These are phyloP conservation scores for Syrrhaptes paradoxus DNA, from an alignment of 2,113 vertebrate species.

Conservation along the genomic window DNA sequence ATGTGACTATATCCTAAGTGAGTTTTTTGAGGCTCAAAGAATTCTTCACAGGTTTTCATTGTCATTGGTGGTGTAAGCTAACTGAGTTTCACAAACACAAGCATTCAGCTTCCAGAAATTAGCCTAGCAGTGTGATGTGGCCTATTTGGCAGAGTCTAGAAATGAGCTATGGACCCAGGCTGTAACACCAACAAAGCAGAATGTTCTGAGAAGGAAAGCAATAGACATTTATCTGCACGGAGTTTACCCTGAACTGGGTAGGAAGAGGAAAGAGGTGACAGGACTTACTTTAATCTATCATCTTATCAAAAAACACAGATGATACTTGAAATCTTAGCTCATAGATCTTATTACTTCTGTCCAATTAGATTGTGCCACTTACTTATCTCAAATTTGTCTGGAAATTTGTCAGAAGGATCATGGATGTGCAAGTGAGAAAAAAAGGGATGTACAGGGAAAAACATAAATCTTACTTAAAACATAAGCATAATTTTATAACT, in stretches of 20 bases:
- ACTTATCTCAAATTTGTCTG: not conserved
- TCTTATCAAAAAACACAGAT: not conserved
- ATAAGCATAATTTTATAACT: not conserved
- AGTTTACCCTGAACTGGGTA: not conserved
- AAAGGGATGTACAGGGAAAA: not conserved
- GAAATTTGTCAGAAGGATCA: not conserved
- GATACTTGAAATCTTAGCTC: not conserved
- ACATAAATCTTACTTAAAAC: not conserved
- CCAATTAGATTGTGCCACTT: not conserved
- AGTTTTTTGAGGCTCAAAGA: not conserved
- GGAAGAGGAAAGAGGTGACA: not conserved
- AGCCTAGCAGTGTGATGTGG: not conserved
- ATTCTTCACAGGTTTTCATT: not conserved
- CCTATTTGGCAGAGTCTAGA: not conserved
- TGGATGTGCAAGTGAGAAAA: not conserved
- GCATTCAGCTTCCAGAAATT: not conserved
- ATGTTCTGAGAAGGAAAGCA: not conserved
- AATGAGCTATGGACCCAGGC: not conserved
- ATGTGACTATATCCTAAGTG: not conserved
- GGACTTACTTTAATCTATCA: not conserved
- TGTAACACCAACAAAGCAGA: not conserved
- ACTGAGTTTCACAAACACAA: not conserved
- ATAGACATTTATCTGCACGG: not conserved
- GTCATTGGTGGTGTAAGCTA: not conserved
- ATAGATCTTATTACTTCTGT: not conserved